Evolutionary conservation across 1,140 invertebrate species (phyloP), one percentile per base, ranked within the genome.

Genomic region (Cataglyphis hispanica): DNA sequence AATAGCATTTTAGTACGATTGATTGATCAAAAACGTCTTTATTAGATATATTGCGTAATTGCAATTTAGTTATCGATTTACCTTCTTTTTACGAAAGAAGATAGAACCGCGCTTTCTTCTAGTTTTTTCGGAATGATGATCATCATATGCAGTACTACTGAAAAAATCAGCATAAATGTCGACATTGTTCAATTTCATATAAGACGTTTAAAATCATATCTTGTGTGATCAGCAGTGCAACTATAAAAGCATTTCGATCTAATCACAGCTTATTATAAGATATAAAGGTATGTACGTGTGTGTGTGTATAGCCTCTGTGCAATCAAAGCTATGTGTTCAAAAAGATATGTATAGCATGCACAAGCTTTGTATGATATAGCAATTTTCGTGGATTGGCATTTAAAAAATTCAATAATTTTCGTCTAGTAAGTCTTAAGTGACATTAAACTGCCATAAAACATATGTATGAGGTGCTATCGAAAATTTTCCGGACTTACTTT

Each of bases 71-170:
- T 19, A 69, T 78, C 11, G 34, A 0, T 34, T 50, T 94, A 97
- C 97, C 95, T 98, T 98, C 93, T 98, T 98, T 94, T 98, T 98
- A 85, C 98, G 97, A 92, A 98, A 98, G 96, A 98, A 98, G 63
- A 98, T 95, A 80, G 98, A 98, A 58, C 98, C 98, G 66, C 98
- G 96, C 95, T 98, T 98, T 86, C 97, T 96, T 92, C 98, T 95
- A 53, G 93, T 93, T 93, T 98, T 98, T 91, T 98, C 97, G 53
- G 97, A 96, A 91, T 97, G 97, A 92, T 97, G 96, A 92, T 98
- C 94, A 50, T 95, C 97, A 90, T 97, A 98, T n/a, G 96, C 96
- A 34, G 87, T 86, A n/a, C 89, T 88, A 84, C 93, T 94, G 88
- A 76, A 94, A 94, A 94, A 84, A 87, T 69, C 22, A 84, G 58